Evolutionary conservation across 2,113 vertebrate genomes (phyloP).

Genomic region (Eleginops maclovinus): DNA sequence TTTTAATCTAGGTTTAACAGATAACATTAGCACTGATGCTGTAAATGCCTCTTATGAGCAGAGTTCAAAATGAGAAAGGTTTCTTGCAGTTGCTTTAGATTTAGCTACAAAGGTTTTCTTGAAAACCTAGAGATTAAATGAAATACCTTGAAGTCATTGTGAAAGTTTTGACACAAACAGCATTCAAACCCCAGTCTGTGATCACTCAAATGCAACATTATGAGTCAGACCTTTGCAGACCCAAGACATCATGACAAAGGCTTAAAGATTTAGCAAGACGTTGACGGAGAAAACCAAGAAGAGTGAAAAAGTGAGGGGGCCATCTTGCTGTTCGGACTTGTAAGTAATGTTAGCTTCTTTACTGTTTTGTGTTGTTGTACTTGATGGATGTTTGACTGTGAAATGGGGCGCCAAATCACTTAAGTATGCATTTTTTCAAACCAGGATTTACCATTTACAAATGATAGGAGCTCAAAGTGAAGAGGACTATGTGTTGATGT

Average conservation of each 20-base stretch:
- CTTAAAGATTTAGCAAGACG: no score
- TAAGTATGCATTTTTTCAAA: no score
- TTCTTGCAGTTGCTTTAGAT: background rate
- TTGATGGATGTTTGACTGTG: no score
- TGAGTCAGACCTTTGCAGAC: background rate
- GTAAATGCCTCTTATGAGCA: background rate
- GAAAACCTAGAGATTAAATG: conserved; percentile 8
- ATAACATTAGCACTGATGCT: background rate
- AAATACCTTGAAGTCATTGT: conserved; percentile 15
- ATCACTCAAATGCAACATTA: background rate
- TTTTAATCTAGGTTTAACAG: background rate
- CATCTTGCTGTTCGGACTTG: no score
- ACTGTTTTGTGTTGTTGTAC: no score
- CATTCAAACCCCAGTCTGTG: no score
- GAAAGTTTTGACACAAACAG: conserved; percentile 2
- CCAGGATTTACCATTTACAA: background rate
- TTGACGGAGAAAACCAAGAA: no score
- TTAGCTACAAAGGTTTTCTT: background rate
- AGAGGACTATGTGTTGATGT: background rate
- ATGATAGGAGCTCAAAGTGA: background rate
- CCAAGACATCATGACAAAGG: no score
- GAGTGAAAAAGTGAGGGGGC: no score
- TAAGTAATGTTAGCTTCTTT: no score
- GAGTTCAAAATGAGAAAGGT: background rate
- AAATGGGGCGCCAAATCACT: no score